phyloP scores from a whole-genome alignment of 2,888 invertebrate species.

The Tenthredo scrophulariae region DNA sequence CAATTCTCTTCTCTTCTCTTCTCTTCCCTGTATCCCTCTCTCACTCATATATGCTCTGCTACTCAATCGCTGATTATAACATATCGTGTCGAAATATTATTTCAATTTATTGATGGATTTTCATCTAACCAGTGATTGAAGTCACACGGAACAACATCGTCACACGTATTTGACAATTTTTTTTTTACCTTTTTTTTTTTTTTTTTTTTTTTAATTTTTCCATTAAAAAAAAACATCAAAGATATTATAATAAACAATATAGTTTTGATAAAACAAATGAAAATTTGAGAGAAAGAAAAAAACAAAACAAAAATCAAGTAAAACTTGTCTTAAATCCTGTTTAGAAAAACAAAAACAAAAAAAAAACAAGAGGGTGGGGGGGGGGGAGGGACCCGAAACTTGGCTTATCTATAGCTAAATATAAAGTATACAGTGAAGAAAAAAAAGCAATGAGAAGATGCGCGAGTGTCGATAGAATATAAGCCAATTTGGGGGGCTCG shows the following conservation, averaged over 20 bases:
- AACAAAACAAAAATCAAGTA: too few species aligned
- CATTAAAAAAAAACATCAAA: too few species aligned
- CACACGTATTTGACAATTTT: neutral
- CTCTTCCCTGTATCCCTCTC: neutral
- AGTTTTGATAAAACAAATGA: too few species aligned
- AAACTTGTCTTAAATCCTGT: too few species aligned
- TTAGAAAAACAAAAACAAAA: neutral
- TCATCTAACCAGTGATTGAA: neutral
- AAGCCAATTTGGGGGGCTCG: conserved; percentile 15
- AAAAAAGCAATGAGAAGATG: neutral
- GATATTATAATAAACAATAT: too few species aligned
- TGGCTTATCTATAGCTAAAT: neutral
- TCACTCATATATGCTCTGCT: neutral
- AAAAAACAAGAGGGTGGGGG: neutral
- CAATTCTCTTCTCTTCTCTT: neutral
- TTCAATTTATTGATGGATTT: neutral
- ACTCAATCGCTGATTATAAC: neutral
- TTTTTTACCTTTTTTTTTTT: too few species aligned
- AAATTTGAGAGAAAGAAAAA: too few species aligned
- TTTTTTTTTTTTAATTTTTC: too few species aligned
- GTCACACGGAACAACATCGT: neutral
- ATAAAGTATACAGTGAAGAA: neutral
- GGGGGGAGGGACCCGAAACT: neutral
- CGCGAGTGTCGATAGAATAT: neutral
- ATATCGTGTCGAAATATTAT: conserved; percentile 13